Conservation (phyloP, 2,888 invertebrate genomes). For the Spisula solida region DNA sequence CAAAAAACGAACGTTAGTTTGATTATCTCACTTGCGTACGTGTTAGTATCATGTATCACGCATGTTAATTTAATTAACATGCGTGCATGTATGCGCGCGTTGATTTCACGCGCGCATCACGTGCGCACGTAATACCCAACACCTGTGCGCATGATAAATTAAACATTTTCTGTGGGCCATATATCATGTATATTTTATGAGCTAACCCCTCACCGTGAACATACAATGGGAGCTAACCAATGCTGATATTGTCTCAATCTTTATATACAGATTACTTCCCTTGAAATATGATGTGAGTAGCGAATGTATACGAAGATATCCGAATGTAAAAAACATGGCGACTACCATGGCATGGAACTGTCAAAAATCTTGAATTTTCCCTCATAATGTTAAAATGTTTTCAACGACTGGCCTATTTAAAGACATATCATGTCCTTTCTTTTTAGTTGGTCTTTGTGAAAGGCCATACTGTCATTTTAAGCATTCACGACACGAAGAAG, state of each 20-base stretch:
- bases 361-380: conserved; percentile 29
- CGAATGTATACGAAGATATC: background rate
- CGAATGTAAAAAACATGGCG: conserved; percentile 36
- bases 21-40: too few relatives aligned
- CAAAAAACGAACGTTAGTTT: too few relatives aligned
- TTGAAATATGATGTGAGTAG: background rate
- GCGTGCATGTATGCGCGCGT: too few relatives aligned
- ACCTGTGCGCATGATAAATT: too few relatives aligned
- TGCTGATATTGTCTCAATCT: background rate
- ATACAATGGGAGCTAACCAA: background rate
- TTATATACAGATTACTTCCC: background rate
- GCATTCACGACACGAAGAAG: conserved; percentile 89
- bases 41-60: too few relatives aligned
- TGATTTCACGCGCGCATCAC: too few relatives aligned
- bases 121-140: too few relatives aligned
- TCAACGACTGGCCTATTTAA: conserved; percentile 96
- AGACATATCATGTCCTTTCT: conserved; percentile 95
- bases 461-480: conserved; percentile 97
- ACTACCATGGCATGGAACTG: conserved; percentile 28
- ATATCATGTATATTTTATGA: too few relatives aligned
- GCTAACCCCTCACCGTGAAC: too few relatives aligned
- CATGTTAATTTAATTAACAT: too few relatives aligned
- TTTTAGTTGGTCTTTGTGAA: conserved; percentile 93
- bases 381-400: conserved; percentile 90
- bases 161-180: too few relatives aligned